A percentile compares a stretch with the other conserved stretches of the same genome.
phyloP scores from a whole-genome alignment of 2,888 invertebrate genomes.

The Melitaea athalia region DNA sequence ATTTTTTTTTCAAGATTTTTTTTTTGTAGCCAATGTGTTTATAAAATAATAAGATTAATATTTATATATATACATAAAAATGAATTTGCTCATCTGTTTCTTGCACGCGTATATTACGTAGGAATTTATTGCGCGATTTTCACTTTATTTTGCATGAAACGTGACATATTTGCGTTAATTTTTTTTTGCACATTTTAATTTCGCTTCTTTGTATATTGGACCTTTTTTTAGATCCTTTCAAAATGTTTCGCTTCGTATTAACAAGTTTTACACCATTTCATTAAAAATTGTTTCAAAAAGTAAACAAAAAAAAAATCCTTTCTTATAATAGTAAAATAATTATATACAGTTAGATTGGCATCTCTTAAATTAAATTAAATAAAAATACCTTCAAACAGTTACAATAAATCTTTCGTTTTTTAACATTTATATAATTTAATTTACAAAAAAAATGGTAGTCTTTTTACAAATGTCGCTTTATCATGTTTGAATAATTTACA shows the following conservation, averaged over 20 bases:
- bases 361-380: too few species aligned
- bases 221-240: conserved; percentile 51
- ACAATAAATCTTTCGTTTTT: too few species aligned
- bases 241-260: neutral
- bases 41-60: too few species aligned
- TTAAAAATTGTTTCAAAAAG: conserved; percentile 3
- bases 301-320: neutral
- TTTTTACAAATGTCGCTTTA: too few species aligned
- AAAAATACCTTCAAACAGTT: too few species aligned
- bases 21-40: neutral
- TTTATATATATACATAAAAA: neutral
- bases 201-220: conserved; percentile 71
- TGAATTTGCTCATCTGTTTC: neutral
- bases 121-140: neutral
- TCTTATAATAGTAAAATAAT: neutral
- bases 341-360: neutral
- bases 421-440: too few species aligned
- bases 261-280: neutral
- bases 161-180: conserved; percentile 43
- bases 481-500: too few species aligned
- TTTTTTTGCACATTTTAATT: conserved; percentile 52
- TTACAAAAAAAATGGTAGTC: too few species aligned
- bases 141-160: conserved; percentile 24
- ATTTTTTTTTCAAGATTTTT: neutral
- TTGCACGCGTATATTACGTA: neutral